A percentile compares a stretch with the other conserved stretches of the same genome.
Evolutionary conservation across 2,113 vertebrate genomes (phyloP).

Genomic region (Strigops habroptila): DNA sequence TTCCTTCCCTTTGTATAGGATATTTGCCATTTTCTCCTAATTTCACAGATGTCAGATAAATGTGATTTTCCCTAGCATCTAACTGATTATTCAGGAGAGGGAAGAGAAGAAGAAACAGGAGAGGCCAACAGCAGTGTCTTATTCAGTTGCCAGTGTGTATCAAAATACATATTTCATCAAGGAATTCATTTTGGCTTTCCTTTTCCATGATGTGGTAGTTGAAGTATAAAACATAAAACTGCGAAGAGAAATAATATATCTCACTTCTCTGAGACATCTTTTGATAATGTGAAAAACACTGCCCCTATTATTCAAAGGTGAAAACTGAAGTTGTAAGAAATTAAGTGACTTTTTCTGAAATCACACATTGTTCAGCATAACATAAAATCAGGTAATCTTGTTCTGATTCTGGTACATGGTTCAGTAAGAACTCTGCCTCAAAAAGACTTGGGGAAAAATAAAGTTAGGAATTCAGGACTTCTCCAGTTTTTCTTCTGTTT

Average conservation of each 20-base stretch:
- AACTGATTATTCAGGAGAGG: not conserved
- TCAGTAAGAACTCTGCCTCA: not conserved
- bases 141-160: not conserved
- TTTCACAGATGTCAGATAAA: not conserved
- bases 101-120: not conserved
- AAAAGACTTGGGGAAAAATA: not conserved
- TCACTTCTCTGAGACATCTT: not conserved
- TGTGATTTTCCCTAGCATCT: not conserved
- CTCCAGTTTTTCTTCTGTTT: not conserved
- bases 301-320: not conserved
- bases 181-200: not conserved
- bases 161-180: not conserved
- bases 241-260: not conserved
- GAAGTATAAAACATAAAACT: not conserved
- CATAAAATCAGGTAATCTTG: slow-evolving; percentile 4
- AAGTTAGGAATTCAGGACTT: not conserved
- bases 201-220: not conserved
- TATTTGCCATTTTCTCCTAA: not conserved
- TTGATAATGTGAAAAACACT: not conserved
- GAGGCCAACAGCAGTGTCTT: not conserved
- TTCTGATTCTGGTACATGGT: slow-evolving; percentile 7
- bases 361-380: not conserved
- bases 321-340: not conserved
- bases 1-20: not conserved
- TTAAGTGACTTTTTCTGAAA: not conserved